These are phyloP conservation scores for Bombus consobrinus DNA, from an alignment of 1,140 invertebrate genomes.

Conservation along the genomic window DNA sequence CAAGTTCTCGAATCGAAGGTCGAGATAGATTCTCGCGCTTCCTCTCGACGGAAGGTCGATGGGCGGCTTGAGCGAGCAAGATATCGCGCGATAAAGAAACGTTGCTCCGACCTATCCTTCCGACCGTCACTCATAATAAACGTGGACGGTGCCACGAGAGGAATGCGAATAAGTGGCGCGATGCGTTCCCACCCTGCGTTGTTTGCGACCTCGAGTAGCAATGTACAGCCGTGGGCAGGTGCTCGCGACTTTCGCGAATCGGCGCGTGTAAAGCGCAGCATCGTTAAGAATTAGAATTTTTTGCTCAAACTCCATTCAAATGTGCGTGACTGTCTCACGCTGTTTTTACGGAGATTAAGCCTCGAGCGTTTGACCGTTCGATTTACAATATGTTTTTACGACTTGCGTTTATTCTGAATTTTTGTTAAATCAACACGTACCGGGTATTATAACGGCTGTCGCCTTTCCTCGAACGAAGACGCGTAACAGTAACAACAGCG, in stretches of 20 bases:
- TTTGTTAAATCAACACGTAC: background rate
- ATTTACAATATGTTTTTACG: too few relatives aligned
- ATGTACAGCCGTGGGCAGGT: background rate
- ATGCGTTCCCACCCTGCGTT: conserved; percentile 31
- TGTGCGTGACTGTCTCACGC: background rate
- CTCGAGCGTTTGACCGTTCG: background rate
- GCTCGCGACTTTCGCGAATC: conserved; percentile 3
- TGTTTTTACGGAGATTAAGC: background rate
- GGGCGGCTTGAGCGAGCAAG: too few relatives aligned
- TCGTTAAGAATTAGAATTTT: background rate
- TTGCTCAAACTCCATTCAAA: background rate
- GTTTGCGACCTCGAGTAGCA: conserved; percentile 38
- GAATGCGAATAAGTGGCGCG: conserved; percentile 54
- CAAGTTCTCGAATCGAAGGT: background rate
- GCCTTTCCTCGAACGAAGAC: too few relatives aligned
- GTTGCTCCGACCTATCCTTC: conserved; percentile 46
- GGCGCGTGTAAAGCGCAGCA: background rate
- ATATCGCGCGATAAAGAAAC: conserved; percentile 35
- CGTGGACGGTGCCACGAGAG: conserved; percentile 31
- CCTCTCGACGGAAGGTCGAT: background rate
- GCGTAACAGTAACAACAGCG: background rate
- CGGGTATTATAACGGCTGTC: background rate
- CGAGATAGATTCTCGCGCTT: background rate
- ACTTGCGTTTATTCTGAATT: background rate
- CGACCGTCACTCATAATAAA: conserved; percentile 49